phyloP scores from a whole-genome alignment of 2,888 invertebrate genomes.

The Osmoderma eremita region DNA sequence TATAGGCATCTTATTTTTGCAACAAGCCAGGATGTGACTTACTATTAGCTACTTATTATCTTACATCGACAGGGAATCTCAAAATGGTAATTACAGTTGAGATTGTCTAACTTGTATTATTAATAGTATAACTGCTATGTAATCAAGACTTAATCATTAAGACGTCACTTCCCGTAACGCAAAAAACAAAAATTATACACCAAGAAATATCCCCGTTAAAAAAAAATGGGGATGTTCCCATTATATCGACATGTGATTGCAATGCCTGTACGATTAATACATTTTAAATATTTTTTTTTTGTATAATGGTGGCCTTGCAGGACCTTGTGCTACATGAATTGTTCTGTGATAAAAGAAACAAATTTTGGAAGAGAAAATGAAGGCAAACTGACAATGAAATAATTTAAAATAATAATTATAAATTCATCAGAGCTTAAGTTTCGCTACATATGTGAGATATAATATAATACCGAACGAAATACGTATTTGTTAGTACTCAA shows the following conservation, averaged over 20 bases:
- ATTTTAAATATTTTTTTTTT: conserved; percentile 22
- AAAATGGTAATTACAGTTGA: not conserved
- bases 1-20: conserved; percentile 37
- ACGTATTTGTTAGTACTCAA: conserved; percentile 23
- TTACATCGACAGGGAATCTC: conserved; percentile 16
- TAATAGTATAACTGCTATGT: too few relatives aligned
- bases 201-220: not conserved
- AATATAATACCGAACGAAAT: conserved; percentile 13
- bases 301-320: conserved; percentile 42
- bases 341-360: conserved; percentile 42
- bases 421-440: conserved; percentile 35
- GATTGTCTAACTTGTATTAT: too few relatives aligned
- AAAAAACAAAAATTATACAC: not conserved
- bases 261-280: conserved; percentile 20
- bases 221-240: not conserved
- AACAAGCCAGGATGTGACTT: conserved; percentile 4
- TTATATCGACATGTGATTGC: conserved; percentile 23
- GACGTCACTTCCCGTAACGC: not conserved
- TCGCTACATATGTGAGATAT: conserved; percentile 29
- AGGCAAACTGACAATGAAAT: conserved; percentile 32
- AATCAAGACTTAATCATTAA: not conserved
- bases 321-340: conserved; percentile 43
- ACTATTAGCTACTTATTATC: not conserved
- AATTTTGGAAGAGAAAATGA: conserved; percentile 19
- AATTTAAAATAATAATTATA: not conserved